Base-by-base conservation (phyloP, 2,113 vertebrate species). In the Colistium nudipinnis region DNA sequence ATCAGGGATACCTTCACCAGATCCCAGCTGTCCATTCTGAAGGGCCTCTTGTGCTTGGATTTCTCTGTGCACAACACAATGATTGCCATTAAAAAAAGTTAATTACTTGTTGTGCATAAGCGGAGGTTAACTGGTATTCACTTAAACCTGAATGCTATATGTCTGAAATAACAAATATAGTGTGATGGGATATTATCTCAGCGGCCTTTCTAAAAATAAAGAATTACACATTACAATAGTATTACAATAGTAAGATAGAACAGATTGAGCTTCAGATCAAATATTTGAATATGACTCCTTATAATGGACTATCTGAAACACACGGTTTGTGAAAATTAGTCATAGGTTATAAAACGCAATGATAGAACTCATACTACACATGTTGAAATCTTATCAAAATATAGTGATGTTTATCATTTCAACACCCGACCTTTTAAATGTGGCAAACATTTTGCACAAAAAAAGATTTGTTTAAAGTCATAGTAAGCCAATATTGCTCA, bases 21-120 rank as follows among this genome's bases (percentile, higher is more conserved):
- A 85, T 19, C 94, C 91, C 47, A 95, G 83, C 82, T 95, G 95
- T 38, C 96, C 95, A 16, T 95, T 96, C 61, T 96, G 96, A 60
- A 96, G 90, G 43, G 95, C 94, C 78, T 97, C 95, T 89, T 97
- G 96, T 70, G 95, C 95, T 90, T 96, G 96, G 41, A 97, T 94
- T 87, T 97, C 96, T 93, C 96, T 98, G 83, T 38, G 17, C 17
- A 75, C 20, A 76, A 19, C 48, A 49, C 17, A 22, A 5, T 1
- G 0, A 16, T 19, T 8, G 19, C 33, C 24, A 25, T 19, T 41
- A n/a, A n/a, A n/a, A n/a, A n/a, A n/a, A n/a, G n/a, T 6, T 10
- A 1, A 69, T 47, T 41, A 3, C 6, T 3, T 55, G 4, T 41
- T 28, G 3, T 27, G 19, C 2, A 17, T 28, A 8, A 14, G 47